Evolutionary conservation across 1,140 invertebrate genomes (phyloP), one percentile per base, ranked within the genome.

Genomic region (Chionoecetes opilio): DNA sequence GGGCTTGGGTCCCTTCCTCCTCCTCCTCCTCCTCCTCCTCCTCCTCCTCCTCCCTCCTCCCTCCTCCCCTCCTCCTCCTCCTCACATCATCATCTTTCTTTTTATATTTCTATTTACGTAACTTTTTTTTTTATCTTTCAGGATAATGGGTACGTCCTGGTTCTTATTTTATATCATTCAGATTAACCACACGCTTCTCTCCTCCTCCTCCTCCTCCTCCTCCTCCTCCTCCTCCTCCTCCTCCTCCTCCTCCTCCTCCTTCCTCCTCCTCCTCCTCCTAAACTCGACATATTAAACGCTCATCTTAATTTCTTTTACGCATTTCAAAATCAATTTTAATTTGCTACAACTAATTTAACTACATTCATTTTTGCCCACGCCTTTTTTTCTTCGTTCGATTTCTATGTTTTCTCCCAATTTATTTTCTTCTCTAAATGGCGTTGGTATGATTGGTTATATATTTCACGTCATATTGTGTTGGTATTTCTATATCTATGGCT

Each of bases 1-100:
- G n/a, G 63, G n/a, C 21, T 75, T 75, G 63, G 63, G 63, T 75
- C 63, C 63, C n/a, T 75, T 21, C 1, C 0, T 17, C 26, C 63
- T 75, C 41, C 63, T 75, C 63, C 63, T 75, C 63, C 63, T 75
- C 63, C 63, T 75, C 63, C 63, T 75, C 63, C 37, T 38, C 32
- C 85, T 87, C 85, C n/a, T 87, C 34, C 37, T 53, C 85, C 85
- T 87, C 26, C 82, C 82, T 84, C n/a, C 82, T n/a, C 82, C 32
- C 26, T 46, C 63, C 63, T 75, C 53, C 21, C 8, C 63, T 21
- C n/a, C 63, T n/a, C n/a, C 63, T 11, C n/a, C 6, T 75, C n/a
- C 63, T 75, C n/a, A 2, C 63, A n/a, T 75, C 21, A n/a, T 75
- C 63, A 26, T 75, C 63, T n/a, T 75, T 75, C 63, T 11, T 75